phyloP scores from a whole-genome alignment of 2,888 invertebrate species.

The Anodontia alba region DNA sequence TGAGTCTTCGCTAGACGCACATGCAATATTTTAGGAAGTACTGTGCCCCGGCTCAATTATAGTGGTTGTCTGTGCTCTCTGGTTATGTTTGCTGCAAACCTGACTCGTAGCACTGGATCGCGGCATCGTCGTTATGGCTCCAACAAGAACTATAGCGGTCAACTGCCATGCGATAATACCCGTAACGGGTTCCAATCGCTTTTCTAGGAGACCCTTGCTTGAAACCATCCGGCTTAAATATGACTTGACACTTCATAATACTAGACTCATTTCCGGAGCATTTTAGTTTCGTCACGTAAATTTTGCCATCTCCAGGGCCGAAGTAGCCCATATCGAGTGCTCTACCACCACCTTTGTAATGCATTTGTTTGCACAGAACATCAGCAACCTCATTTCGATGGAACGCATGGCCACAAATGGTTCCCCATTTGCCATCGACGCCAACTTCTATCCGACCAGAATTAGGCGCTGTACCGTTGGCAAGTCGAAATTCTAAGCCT shows the following conservation, averaged over 20 bases:
- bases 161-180: too few relatives aligned
- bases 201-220: neutral
- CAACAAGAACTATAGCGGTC: constrained; percentile 46
- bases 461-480: constrained; percentile 45
- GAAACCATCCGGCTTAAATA: constrained; percentile 17
- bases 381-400: constrained; percentile 89
- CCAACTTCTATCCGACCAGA: constrained; percentile 88
- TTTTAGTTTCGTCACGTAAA: constrained; percentile 74
- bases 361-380: constrained; percentile 85
- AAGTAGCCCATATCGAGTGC: constrained; percentile 57
- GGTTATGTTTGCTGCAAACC: constrained; percentile 37
- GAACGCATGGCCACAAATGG: constrained; percentile 89
- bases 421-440: constrained; percentile 89
- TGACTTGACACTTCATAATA: constrained; percentile 70
- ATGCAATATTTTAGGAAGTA: too few relatives aligned
- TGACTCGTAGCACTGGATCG: constrained; percentile 69
- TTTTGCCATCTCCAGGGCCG: constrained; percentile 71
- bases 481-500: constrained; percentile 50
- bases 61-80: neutral
- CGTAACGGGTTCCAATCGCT: neutral
- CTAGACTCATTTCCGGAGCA: constrained; percentile 71
- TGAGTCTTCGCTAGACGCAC: too few relatives aligned
- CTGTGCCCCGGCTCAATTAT: too few relatives aligned
- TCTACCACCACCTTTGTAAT: constrained; percentile 74
- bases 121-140: constrained; percentile 61